Percentiles rank a stretch among this genome's conserved stretches.
These are phyloP conservation scores for Alviniconcha strummeri DNA, from an alignment of 2,888 invertebrate species.

Conservation along the genomic window DNA sequence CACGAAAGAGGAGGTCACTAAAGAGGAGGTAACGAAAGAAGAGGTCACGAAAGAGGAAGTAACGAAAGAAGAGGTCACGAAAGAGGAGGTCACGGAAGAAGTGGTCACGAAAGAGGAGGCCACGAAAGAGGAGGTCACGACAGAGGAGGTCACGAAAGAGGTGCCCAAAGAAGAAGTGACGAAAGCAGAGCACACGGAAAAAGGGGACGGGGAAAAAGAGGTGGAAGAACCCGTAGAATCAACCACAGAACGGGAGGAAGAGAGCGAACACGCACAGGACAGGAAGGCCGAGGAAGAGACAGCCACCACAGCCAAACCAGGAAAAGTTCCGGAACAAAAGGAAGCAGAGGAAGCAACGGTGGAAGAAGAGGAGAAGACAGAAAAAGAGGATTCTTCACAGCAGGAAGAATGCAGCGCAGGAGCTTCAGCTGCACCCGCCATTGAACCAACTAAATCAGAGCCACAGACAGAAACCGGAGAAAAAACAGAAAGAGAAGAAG, in stretches of 20 bases:
- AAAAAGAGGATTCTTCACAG: neutral
- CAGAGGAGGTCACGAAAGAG: neutral
- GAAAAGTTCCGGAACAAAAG: neutral
- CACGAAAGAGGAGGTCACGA: neutral
- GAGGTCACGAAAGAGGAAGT: neutral
- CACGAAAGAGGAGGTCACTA: neutral
- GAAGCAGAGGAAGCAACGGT: neutral
- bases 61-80: neutral
- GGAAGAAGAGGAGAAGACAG: neutral
- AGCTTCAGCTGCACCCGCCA: neutral
- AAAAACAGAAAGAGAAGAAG: neutral
- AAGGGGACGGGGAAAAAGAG: neutral
- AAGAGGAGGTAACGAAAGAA: constrained; percentile 2
- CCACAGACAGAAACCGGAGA: neutral
- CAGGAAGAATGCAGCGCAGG: neutral
- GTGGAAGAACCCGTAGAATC: too few species aligned
- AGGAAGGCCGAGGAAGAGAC: neutral
- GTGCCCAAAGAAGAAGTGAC: neutral
- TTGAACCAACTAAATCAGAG: neutral
- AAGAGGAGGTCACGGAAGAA: neutral
- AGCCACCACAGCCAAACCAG: neutral
- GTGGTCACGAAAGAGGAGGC: neutral
- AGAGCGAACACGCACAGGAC: too few species aligned
- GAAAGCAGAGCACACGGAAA: neutral
- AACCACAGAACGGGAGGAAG: too few species aligned